These are phyloP conservation scores for Lathamus discolor DNA, from an alignment of 2,113 vertebrate genomes.

Conservation along the genomic window DNA sequence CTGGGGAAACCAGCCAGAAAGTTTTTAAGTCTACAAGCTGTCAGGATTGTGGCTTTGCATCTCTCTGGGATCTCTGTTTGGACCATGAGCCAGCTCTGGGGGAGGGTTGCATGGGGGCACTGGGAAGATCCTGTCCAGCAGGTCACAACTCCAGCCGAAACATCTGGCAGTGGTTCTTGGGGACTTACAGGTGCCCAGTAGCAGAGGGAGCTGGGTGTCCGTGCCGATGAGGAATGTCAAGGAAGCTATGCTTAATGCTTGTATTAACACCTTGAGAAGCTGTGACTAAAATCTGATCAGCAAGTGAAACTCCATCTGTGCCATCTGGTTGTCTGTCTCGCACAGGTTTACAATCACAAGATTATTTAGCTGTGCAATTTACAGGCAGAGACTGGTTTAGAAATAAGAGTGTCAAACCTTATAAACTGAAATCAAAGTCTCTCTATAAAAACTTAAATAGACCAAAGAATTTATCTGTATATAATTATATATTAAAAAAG, in stretches of 20 bases:
- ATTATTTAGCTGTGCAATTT: neutral
- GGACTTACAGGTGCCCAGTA: slow-evolving; percentile 59
- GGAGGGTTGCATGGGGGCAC: neutral
- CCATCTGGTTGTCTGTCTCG: slow-evolving; percentile 17
- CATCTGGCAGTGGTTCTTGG: neutral
- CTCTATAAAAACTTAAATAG: neutral
- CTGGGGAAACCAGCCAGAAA: neutral
- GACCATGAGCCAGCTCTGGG: neutral
- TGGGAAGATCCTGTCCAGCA: accelerated
- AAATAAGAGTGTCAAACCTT: neutral
- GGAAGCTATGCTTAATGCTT: neutral
- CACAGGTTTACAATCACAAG: neutral
- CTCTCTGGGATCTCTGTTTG: neutral
- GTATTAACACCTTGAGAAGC: neutral
- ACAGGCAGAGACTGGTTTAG: neutral
- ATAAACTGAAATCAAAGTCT: neutral
- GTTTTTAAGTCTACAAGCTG: neutral
- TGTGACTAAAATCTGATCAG: slow-evolving; percentile 13
- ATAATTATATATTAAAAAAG: neutral
- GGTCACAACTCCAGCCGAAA: neutral
- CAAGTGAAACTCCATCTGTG: slow-evolving; percentile 20
- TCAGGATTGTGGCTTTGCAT: neutral
- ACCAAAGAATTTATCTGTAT: neutral
- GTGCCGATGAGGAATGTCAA: neutral
- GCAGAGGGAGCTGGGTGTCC: neutral